Base-by-base conservation (phyloP, 1,140 invertebrate genomes). In the Mylabris phalerata region DNA sequence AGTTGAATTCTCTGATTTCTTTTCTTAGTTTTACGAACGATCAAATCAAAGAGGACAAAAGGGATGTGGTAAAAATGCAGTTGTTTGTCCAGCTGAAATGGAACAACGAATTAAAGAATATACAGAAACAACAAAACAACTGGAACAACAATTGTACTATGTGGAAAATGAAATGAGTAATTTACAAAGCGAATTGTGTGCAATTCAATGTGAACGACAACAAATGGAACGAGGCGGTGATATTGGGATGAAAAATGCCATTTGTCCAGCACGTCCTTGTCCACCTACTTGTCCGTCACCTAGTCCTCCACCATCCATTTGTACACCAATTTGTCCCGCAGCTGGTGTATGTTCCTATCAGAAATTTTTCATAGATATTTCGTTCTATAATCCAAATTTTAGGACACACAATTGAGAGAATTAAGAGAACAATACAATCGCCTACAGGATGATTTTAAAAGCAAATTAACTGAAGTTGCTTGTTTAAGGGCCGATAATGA, bases 131-230 rank as follows among this genome's bases (percentile, higher is more conserved):
- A 74, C 69, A 1, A 64, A 66, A 55, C 48, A 9, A 42, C 9
- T 42, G 81, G 78, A 82, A 74, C 78, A 81, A 64, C 80, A 83
- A 66, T 63, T 84, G 39, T 75, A 73, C 1, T 75, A 73, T n/a
- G 82, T 84, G 77, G 84, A 85, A 67, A 74, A 74, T 26, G 81
- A 84, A 63, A 79, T 85, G 1, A 78, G 77, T 48, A 77, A 75
- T 19, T 80, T 86, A 50, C 80, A 84, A 56, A 76, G 77, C 65
- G 80, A 85, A 64, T 62, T 85, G 46, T 75, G 75, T 1, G 77
- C 78, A 9, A 80, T 84, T 5, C 80, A 79, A 69, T 72, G 75
- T 7, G 80, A 84, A 62, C 72, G 79, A 50, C 70, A 79, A 55
- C 78, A 82, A 59, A 55, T 83, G 39, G 76, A 79, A 50, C 77